Base-by-base conservation (phyloP, 2,797 vertebrate species). In the Serranus cabrilla region DNA sequence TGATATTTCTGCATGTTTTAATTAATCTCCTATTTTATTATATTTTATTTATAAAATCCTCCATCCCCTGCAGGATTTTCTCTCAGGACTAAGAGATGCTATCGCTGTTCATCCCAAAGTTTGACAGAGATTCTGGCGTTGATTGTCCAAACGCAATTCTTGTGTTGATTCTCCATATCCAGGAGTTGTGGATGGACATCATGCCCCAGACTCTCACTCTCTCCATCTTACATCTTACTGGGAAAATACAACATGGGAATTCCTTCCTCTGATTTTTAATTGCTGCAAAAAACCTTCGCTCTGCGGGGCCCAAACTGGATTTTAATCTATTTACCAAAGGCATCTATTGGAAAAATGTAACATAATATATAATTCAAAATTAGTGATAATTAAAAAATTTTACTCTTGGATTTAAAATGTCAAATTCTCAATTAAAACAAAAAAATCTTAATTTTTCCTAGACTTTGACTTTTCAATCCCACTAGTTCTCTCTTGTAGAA, bases 101-200 rank as follows among this genome's bases (percentile, higher is more conserved):
- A 17, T 18, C 34, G 49, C 66, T 65, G 46, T 54, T 77, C 65
- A 49, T 50, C 18, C 17, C 9, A 61, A 34, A 57, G 11, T 51
- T 58, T 78, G 58, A 82, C 83, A 80, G 93, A 76, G 88, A 89
- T 86, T 92, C 91, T 93, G 94, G 91, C 85, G 96, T 84, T 97
- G 96, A 97, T 97, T 97, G 96, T 97, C 96, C 96, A 96, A 97
- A 97, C 96, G 96, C 96, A 97, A 97, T 97, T 97, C 96, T 96
- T 96, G 96, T 92, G 75, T 91, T 86, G 55, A 58, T 89, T 90
- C 71, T 87, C 60, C 77, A 74, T 73, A 87, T 87, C 91, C 95
- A 96, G 96, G 97, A 97, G 96, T 97, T 97, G 96, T 94, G 96
- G 93, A 94, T 97, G 96, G 96, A 96, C 97, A 95, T 97, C 97